Percentiles rank a stretch among this genome's conserved stretches.
Conservation (phyloP, 2,113 vertebrate species). For the Rhodinocichla rosea region DNA sequence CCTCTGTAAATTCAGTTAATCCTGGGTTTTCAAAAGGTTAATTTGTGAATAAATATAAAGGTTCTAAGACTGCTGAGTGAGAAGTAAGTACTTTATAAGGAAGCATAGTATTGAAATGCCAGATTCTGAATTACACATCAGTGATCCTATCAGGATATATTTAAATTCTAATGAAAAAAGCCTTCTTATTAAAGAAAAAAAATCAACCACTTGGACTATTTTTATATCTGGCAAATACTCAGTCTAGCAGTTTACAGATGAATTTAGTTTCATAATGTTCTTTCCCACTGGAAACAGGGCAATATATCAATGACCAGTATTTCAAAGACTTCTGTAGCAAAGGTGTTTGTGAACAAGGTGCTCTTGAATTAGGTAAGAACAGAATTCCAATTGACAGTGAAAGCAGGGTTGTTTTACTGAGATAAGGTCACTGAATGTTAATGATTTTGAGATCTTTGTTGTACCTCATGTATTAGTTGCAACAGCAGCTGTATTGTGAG, state of each 20-base stretch:
- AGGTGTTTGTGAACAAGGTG: not conserved
- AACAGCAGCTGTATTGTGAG: not conserved
- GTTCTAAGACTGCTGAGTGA: not conserved
- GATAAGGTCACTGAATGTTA: constrained; percentile 6
- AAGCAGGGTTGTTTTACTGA: not conserved
- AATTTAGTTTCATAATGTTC: not conserved
- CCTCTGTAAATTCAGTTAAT: not conserved
- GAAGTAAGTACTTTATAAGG: not conserved
- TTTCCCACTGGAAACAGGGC: not conserved
- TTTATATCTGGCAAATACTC: not conserved
- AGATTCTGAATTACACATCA: not conserved
- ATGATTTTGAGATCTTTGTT: constrained; percentile 10
- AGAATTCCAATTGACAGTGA: not conserved
- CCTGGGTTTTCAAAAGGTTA: not conserved
- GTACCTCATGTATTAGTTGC: not conserved
- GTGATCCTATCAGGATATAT: not conserved
- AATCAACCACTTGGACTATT: not conserved
- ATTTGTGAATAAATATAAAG: not conserved
- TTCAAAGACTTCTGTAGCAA: not conserved
- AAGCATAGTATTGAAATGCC: not conserved
- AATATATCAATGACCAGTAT: not conserved
- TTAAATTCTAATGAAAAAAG: not conserved
- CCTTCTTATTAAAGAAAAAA: not conserved
- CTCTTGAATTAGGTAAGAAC: not conserved
- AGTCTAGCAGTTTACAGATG: not conserved